Evolutionary conservation across 2,888 invertebrate species (phyloP).

Genomic region (Clepsis dumicolana): DNA sequence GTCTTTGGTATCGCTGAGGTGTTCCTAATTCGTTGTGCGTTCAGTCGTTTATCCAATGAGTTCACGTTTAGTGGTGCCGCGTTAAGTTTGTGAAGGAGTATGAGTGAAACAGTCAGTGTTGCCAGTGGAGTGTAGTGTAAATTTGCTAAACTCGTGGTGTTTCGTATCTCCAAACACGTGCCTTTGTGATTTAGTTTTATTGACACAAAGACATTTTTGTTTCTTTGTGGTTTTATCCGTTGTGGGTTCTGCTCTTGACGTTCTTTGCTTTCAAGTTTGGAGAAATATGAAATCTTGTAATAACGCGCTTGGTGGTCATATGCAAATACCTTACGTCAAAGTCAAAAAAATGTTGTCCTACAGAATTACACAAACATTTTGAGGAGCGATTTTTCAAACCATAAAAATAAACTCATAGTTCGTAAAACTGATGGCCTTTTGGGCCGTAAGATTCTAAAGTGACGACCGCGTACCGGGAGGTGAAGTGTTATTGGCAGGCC

Average conservation of each 20-base stretch:
- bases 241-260: constrained; percentile 36
- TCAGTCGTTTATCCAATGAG: constrained; percentile 43
- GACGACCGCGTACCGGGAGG: too few relatives aligned
- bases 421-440: too few relatives aligned
- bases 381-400: too few relatives aligned
- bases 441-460: too few relatives aligned
- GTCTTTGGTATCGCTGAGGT: constrained; percentile 46
- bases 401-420: too few relatives aligned
- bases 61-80: constrained; percentile 41
- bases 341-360: not conserved
- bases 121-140: constrained; percentile 80
- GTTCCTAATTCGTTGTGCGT: constrained; percentile 47
- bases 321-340: too few relatives aligned
- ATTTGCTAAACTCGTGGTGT: constrained; percentile 77
- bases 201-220: constrained; percentile 51
- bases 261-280: constrained; percentile 15
- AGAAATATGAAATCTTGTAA: constrained; percentile 4
- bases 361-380: too few relatives aligned
- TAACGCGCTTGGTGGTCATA: constrained; percentile 17
- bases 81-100: constrained; percentile 55
- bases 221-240: constrained; percentile 31
- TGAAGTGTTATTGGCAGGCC: too few relatives aligned
- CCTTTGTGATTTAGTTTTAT: constrained; percentile 72
- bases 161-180: constrained; percentile 63
- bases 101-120: constrained; percentile 79